Evolutionary conservation across 2,797 vertebrate species (phyloP).

Genomic region (Peromyscus eremicus): DNA sequence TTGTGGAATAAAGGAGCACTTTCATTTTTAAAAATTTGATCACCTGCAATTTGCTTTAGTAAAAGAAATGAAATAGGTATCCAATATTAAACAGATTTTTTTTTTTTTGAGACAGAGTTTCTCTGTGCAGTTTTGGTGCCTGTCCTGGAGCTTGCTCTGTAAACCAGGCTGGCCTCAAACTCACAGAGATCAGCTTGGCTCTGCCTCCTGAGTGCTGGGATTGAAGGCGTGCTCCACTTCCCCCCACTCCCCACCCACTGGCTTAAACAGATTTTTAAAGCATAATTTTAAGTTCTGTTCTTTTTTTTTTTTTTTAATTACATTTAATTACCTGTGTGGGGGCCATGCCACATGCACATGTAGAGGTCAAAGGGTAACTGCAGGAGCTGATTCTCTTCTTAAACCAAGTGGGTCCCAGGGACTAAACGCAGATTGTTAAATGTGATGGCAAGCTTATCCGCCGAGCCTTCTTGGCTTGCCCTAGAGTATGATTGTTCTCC

Average conservation of each 20-base stretch:
- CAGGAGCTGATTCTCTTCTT: background rate
- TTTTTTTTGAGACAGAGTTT: no score
- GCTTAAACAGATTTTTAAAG: background rate
- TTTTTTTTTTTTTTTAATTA: no score
- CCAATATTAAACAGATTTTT: background rate
- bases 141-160: no score
- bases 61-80: slow-evolving; percentile 48
- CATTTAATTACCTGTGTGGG: background rate
- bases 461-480: background rate
- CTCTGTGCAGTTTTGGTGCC: no score
- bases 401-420: background rate
- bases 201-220: no score
- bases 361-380: background rate
- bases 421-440: background rate
- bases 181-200: no score
- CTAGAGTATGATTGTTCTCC: background rate
- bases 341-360: no score
- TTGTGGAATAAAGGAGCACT: background rate
- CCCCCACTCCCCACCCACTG: no score
- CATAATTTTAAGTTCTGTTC: background rate
- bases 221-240: no score
- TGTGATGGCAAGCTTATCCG: background rate
- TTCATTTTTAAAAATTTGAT: slow-evolving; percentile 14
- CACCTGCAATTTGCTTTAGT: background rate
- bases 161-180: no score